A percentile compares a stretch with the other conserved stretches of the same genome.
Conservation (phyloP, 2,113 vertebrate species). For the Picathartes gymnocephalus region DNA sequence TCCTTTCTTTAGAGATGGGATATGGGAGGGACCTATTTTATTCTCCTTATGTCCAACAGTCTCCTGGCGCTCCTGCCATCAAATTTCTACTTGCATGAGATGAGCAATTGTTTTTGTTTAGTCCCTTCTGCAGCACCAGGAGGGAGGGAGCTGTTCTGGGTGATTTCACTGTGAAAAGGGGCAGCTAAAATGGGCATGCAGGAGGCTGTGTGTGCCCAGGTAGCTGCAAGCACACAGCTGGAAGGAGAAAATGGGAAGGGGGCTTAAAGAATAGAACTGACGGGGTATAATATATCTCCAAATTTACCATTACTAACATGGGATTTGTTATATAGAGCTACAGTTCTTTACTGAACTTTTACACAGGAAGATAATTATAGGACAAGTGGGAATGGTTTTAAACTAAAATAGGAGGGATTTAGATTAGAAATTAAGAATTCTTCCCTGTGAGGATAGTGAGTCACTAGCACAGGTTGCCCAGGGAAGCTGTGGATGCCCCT, state of each 20-base stretch:
- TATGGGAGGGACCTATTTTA: background rate
- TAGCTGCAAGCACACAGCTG: background rate
- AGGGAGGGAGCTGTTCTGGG: background rate
- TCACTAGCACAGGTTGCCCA: background rate
- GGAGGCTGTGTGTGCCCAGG: background rate
- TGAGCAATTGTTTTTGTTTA: background rate
- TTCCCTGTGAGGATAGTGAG: background rate
- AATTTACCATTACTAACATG: background rate
- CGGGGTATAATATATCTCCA: accelerated
- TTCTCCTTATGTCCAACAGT: background rate
- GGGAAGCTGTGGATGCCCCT: background rate
- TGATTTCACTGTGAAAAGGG: background rate
- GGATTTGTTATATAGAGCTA: background rate
- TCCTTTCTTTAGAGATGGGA: background rate
- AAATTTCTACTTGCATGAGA: background rate
- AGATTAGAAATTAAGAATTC: background rate
- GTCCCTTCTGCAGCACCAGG: background rate
- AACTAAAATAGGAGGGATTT: background rate
- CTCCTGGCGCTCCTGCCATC: background rate
- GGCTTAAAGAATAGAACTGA: background rate
- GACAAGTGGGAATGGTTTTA: background rate
- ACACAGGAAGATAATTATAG: background rate
- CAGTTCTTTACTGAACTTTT: background rate
- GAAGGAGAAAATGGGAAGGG: background rate
- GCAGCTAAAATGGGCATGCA: background rate